phyloP scores from a whole-genome alignment of 2,797 vertebrate genomes.

The Otus scops region DNA sequence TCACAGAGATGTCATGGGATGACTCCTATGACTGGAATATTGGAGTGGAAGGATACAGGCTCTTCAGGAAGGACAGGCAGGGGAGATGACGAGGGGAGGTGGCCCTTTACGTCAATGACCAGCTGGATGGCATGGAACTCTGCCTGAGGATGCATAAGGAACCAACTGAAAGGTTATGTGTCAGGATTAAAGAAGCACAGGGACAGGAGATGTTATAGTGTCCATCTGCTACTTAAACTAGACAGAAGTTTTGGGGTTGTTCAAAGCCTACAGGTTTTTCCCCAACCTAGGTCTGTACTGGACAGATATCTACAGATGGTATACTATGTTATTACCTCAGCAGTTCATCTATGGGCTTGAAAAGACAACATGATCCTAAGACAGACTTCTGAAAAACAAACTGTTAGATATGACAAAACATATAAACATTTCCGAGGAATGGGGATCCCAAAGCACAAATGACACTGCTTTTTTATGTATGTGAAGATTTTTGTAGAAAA shows the following conservation, averaged over 20 bases:
- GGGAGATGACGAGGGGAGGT: too few species aligned
- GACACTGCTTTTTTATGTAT: not conserved
- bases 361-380: not conserved
- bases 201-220: too few species aligned
- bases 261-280: not conserved
- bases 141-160: too few species aligned
- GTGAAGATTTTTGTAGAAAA: not conserved
- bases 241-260: not conserved
- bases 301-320: not conserved
- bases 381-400: not conserved
- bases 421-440: not conserved
- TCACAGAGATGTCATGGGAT: too few species aligned
- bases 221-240: not conserved
- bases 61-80: too few species aligned
- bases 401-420: not conserved
- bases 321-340: not conserved
- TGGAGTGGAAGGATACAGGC: too few species aligned
- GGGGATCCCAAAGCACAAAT: not conserved
- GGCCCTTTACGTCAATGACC: too few species aligned
- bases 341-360: not conserved
- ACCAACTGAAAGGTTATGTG: too few species aligned
- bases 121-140: too few species aligned
- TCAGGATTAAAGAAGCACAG: too few species aligned
- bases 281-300: not conserved
- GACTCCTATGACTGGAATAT: too few species aligned